Percentiles rank a stretch among this genome's conserved stretches.
Evolutionary conservation across 2,113 vertebrate species (phyloP).

Genomic region (Todiramphus chloris): DNA sequence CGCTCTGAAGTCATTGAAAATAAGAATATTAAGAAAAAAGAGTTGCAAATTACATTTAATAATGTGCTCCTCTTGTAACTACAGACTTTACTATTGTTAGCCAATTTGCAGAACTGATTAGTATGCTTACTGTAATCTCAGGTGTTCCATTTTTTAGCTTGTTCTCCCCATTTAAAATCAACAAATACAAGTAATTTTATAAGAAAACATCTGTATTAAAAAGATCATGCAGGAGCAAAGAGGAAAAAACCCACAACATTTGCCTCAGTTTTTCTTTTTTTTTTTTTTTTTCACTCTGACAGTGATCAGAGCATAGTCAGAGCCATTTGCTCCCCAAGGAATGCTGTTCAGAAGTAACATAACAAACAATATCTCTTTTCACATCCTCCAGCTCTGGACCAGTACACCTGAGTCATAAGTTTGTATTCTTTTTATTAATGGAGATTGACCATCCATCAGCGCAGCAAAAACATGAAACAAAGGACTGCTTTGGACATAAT

Average conservation of each 20-base stretch:
- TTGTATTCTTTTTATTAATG: not conserved
- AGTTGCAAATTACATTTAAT: not conserved
- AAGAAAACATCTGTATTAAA: not conserved
- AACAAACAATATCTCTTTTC: not conserved
- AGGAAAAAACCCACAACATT: not conserved
- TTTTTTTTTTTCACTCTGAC: not conserved
- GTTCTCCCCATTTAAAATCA: not conserved
- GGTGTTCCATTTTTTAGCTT: constrained; percentile 27
- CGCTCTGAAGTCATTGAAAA: not conserved
- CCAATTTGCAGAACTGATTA: not conserved
- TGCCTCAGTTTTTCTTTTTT: not conserved
- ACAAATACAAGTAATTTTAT: not conserved
- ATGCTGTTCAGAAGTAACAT: not conserved
- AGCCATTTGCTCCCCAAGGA: not conserved
- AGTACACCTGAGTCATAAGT: not conserved
- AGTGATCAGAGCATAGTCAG: not conserved
- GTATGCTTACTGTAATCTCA: not conserved
- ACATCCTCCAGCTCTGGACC: not conserved
- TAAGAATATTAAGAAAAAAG: not conserved
- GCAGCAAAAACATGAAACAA: not conserved
- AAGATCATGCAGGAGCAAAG: not conserved
- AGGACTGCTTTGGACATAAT: not conserved
- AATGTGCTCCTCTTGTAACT: constrained; percentile 9
- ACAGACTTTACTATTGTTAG: constrained; percentile 13
- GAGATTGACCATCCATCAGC: not conserved